Conservation (phyloP, 2,113 vertebrate genomes). For the Hirundichthys speculiger region DNA sequence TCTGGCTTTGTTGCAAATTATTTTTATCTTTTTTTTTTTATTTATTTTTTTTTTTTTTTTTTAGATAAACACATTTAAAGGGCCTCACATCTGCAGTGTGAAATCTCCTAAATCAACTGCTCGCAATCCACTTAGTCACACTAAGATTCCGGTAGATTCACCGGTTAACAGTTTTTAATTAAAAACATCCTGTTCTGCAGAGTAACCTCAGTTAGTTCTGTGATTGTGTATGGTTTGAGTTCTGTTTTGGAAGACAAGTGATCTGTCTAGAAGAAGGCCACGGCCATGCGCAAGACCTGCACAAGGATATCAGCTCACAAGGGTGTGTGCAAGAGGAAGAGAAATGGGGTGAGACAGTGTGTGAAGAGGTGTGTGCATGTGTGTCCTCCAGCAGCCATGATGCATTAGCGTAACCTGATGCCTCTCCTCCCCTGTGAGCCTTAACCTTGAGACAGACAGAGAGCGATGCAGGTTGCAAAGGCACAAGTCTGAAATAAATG, state of each 20-base stretch:
- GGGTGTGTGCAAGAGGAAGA: slow-evolving; percentile 35
- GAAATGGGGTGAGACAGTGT: slow-evolving; percentile 55
- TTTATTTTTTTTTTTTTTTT: no score
- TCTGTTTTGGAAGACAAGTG: no score
- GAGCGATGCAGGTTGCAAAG: slow-evolving; percentile 59
- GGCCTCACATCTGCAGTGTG: neutral
- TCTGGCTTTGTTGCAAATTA: neutral
- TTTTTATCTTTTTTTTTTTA: neutral
- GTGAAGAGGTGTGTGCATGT: slow-evolving; percentile 55
- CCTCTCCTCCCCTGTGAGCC: slow-evolving; percentile 64
- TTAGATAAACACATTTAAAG: neutral
- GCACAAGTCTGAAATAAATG: slow-evolving; percentile 38
- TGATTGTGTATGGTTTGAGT: slow-evolving; percentile 2
- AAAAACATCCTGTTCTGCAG: slow-evolving; percentile 20
- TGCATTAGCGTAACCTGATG: slow-evolving; percentile 76
- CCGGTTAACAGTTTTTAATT: neutral
- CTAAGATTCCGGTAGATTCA: neutral
- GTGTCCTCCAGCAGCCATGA: slow-evolving; percentile 72
- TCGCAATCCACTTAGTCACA: neutral
- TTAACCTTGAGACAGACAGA: slow-evolving; percentile 70
- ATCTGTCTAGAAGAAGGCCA: slow-evolving; percentile 27
- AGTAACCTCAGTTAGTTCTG: slow-evolving; percentile 20
- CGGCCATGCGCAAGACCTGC: slow-evolving; percentile 34
- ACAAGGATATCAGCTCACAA: slow-evolving; percentile 48
- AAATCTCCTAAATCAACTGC: neutral